A percentile compares a stretch with the other conserved stretches of the same genome.
Evolutionary conservation across 2,113 vertebrate species (phyloP).

Genomic region (Circaetus gallicus): DNA sequence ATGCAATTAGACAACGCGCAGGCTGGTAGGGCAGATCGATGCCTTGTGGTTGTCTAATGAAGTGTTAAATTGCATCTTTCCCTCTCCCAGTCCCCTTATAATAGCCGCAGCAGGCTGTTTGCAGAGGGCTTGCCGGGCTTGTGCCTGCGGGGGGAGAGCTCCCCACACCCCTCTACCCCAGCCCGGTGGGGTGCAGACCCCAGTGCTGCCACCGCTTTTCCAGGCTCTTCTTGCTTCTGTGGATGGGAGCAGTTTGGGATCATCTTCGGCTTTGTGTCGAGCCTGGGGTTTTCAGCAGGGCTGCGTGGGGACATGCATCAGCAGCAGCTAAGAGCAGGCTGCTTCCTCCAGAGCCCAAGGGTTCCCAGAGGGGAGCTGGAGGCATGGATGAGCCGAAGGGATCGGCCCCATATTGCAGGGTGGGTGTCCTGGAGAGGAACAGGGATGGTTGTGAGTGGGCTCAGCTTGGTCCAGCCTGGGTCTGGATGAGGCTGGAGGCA

Average conservation of each 20-base stretch:
- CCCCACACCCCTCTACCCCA: not conserved
- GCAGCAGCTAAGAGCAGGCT: not conserved
- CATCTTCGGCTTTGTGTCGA: not conserved
- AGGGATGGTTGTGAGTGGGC: not conserved
- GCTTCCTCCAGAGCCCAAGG: not conserved
- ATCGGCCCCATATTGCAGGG: not conserved
- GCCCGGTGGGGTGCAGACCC: fast-evolving
- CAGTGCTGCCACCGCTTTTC: not conserved
- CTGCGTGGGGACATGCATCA: fast-evolving
- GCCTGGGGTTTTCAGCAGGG: not conserved
- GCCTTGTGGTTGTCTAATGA: slow-evolving; percentile 42
- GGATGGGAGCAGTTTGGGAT: not conserved
- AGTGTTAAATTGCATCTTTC: not conserved
- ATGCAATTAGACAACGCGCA: not conserved
- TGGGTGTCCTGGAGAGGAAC: not conserved
- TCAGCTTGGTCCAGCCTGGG: not conserved
- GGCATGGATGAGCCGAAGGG: fast-evolving
- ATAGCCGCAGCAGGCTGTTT: not conserved
- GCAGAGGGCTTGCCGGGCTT: not conserved
- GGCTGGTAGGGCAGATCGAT: slow-evolving; percentile 18
- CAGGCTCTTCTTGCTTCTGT: not conserved
- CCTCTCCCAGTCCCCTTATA: not conserved
- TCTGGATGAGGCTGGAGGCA: not conserved
- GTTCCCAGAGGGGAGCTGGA: not conserved
- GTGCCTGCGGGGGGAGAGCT: not conserved